Conservation (phyloP, 2,797 vertebrate genomes). For the Propithecus perrieri region DNA sequence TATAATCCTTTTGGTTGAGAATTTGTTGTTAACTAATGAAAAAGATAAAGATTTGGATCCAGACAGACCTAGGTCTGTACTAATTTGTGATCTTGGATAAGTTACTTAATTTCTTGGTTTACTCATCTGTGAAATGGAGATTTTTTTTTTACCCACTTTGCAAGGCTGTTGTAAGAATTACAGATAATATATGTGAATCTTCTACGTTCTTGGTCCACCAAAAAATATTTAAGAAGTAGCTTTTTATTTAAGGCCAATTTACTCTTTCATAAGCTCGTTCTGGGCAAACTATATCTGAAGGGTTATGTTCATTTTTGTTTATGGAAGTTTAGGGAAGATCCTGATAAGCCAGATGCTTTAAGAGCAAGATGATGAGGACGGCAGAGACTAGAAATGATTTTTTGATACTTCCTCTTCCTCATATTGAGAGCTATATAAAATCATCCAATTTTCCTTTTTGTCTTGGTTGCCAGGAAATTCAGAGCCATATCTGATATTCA, state of each 20-base stretch:
- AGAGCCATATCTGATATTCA: not conserved
- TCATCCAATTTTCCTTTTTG: not conserved
- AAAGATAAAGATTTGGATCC: not conserved
- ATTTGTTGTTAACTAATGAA: not conserved
- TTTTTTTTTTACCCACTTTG: not conserved
- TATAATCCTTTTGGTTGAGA: not conserved
- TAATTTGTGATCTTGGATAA: not conserved
- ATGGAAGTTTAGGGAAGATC: not conserved
- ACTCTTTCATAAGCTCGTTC: not conserved
- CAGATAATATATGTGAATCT: not conserved
- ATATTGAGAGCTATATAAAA: not conserved
- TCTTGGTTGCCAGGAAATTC: not conserved
- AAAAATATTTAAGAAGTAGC: not conserved
- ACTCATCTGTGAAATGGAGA: constrained; percentile 19
- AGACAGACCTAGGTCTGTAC: not conserved
- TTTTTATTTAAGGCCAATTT: constrained; percentile 35
- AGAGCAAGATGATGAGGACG: not conserved
- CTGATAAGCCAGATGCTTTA: not conserved
- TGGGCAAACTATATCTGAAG: constrained; percentile 17
- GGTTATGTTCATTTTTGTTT: constrained; percentile 12
- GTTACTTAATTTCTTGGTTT: constrained; percentile 45
- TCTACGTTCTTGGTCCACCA: not conserved
- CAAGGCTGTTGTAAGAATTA: constrained; percentile 22
- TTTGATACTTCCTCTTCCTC: not conserved
- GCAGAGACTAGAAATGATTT: not conserved